Base-by-base conservation (phyloP, 2,888 invertebrate species). In the Oligia strigilis region DNA sequence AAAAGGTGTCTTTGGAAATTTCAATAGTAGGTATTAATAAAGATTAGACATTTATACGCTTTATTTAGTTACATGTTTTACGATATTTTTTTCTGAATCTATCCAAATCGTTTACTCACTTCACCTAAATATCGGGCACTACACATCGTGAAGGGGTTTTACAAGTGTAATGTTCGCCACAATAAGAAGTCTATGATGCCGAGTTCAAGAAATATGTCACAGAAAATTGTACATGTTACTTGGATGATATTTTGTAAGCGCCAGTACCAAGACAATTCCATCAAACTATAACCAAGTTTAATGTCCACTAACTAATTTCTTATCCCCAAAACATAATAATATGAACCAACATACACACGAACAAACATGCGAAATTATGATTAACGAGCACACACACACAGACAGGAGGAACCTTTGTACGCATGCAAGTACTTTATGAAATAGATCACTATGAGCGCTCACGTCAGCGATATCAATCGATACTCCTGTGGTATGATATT, bases 231-330 rank as follows among this genome's bases (percentile, higher is more conserved):
- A 43, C 6, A 55, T 36, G n/a, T 60, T 43, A n/a, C 19, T 13
- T 19, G 52, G 1, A n/a, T 36, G 55, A 13, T 66, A 55, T 17
- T 58, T 77, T 64, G 0, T 40, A 43, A 72, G n/a, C n/a, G 23
- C 64, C 83, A 89, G 80, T 83, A 93, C 90, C 94, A 95, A 94
- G 89, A 94, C 66, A 11, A 64, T 46, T 72, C 58, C 43, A 40
- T 82, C 92, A 73, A 64, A 87, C 91, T 93, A 84, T 81, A 92
- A 82, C 87, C 89, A 96, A 97, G 95, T 97, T 97, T 97, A 96
- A 97, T 97, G 97, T 97, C 97, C 97, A 96, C 97, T 96, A 96
- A 97, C 97, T 97, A 97, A 97, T 97, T 97, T 97, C 97, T 97
- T 97, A 97, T 97, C 97, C 97, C 96, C 96, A 95, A 97, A 97